A percentile compares a stretch with the other conserved stretches of the same genome.
phyloP scores from a whole-genome alignment of 2,113 vertebrate species.

The Mesembrinibis cayennensis region DNA sequence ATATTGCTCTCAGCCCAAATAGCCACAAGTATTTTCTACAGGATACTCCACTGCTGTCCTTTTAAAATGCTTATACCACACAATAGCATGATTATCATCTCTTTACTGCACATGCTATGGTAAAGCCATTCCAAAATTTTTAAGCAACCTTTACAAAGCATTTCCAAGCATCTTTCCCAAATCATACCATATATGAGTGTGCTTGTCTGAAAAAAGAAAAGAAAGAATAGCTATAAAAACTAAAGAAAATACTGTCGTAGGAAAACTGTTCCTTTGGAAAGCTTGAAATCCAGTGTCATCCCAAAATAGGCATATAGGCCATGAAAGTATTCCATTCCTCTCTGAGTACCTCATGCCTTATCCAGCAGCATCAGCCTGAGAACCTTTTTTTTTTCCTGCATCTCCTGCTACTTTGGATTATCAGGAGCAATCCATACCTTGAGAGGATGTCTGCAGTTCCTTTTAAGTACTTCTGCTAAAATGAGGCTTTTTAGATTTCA shows the following conservation, averaged over 20 bases:
- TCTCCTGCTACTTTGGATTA: neutral
- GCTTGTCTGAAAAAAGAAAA: neutral
- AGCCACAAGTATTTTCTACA: neutral
- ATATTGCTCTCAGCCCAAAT: neutral
- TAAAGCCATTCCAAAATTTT: neutral
- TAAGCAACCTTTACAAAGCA: neutral
- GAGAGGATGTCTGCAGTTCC: neutral
- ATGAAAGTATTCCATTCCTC: neutral
- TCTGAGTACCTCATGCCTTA: neutral
- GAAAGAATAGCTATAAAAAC: neutral
- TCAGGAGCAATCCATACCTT: neutral
- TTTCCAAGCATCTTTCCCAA: neutral
- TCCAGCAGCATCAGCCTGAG: neutral
- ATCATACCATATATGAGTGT: too few species aligned
- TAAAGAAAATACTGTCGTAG: neutral
- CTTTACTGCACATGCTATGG: neutral
- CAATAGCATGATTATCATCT: neutral
- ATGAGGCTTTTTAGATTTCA: neutral
- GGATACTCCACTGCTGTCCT: neutral
- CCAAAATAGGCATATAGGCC: neutral
- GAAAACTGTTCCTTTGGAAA: neutral
- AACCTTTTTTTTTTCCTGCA: neutral
- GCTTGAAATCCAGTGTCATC: neutral
- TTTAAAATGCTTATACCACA: neutral
- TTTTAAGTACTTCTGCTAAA: neutral